A percentile compares a stretch with the other conserved stretches of the same genome.
Conservation (phyloP, 1,140 invertebrate genomes). For the Macrotrachela quadricornifera region DNA sequence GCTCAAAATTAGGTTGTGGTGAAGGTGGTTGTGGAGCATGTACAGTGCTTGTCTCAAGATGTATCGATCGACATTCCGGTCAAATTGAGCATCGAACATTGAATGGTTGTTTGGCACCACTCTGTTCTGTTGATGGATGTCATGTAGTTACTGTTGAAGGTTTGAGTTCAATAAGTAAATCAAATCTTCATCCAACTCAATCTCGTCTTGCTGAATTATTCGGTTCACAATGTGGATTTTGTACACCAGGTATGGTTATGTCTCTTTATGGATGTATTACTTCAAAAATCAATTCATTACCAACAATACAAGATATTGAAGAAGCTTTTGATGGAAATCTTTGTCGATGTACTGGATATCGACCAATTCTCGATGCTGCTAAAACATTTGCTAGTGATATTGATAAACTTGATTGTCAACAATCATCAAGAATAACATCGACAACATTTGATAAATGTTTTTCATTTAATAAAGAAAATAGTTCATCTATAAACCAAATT, state of each 20-base stretch:
- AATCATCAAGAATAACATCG: too few relatives aligned
- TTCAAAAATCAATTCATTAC: not conserved
- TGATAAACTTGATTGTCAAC: too few relatives aligned
- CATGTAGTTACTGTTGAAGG: constrained; percentile 6
- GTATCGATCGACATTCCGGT: too few relatives aligned
- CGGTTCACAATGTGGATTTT: constrained; percentile 30
- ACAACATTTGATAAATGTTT: too few relatives aligned
- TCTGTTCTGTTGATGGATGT: not conserved
- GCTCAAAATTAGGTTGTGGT: constrained; percentile 49
- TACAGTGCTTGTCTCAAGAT: constrained; percentile 33
- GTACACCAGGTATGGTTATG: constrained; percentile 30
- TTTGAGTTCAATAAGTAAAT: not conserved
- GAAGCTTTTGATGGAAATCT: constrained; percentile 22
- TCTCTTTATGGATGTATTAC: constrained; percentile 16
- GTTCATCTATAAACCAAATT: too few relatives aligned
- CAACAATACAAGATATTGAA: constrained; percentile 15
- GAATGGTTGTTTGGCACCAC: not conserved
- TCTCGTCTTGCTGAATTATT: constrained; percentile 23
- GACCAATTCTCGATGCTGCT: constrained; percentile 26
- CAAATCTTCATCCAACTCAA: constrained; percentile 11
- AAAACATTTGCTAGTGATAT: constrained; percentile 16
- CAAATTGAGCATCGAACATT: not conserved
- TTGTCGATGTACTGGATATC: constrained; percentile 28
- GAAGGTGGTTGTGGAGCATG: constrained; percentile 64
- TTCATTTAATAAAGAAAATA: too few relatives aligned